Evolutionary conservation across 2,113 vertebrate species (phyloP).

Genomic region (Strix aluco): DNA sequence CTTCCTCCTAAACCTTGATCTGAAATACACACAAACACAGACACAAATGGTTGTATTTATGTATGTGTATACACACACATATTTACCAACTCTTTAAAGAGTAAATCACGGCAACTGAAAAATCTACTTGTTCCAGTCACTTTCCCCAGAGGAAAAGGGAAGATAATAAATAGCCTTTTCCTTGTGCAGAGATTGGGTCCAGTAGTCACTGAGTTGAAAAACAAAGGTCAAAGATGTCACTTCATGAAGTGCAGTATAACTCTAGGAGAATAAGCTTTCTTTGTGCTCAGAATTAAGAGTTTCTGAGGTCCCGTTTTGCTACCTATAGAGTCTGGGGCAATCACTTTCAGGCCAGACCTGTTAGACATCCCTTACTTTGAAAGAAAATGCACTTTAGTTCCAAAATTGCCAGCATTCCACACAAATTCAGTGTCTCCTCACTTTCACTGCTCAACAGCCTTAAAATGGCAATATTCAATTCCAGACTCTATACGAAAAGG

Average conservation of each 20-base stretch:
- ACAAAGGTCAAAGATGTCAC: not conserved
- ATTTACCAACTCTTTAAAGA: not conserved
- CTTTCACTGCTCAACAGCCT: not conserved
- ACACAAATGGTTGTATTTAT: not conserved
- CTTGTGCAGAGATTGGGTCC: not conserved
- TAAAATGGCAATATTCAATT: not conserved
- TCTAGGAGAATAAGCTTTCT: not conserved
- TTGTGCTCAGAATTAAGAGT: not conserved
- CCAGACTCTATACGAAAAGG: not conserved
- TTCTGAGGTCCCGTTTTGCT: not conserved
- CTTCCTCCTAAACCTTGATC: not conserved
- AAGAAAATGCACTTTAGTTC: not conserved
- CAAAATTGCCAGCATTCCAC: not conserved
- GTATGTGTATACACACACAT: not conserved
- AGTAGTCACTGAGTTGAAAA: not conserved
- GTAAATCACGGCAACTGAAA: not conserved
- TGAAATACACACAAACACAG: not conserved
- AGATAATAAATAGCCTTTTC: not conserved
- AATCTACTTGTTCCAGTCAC: not conserved
- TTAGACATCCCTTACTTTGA: not conserved
- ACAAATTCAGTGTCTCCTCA: not conserved
- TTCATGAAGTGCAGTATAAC: not conserved
- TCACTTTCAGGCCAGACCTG: not conserved
- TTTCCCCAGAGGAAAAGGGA: not conserved
- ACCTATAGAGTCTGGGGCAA: not conserved